These are phyloP conservation scores for Tolypeutes matacus DNA, from an alignment of 2,797 vertebrate species.

Conservation along the genomic window DNA sequence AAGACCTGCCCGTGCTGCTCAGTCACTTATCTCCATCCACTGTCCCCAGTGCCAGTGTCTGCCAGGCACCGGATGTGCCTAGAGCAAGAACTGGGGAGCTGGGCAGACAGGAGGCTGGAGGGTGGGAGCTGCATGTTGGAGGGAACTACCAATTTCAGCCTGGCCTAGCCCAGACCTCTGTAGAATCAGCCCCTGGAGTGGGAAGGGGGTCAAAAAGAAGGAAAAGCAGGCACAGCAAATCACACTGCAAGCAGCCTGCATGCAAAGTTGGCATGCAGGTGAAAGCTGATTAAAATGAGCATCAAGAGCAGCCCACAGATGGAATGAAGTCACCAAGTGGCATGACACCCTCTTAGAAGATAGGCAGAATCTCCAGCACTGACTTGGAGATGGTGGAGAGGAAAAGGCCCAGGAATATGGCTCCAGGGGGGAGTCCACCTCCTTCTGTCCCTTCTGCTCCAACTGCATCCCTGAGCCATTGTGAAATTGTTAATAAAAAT, in stretches of 20 bases:
- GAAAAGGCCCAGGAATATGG: neutral
- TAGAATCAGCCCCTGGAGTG: neutral
- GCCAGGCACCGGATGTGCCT: neutral
- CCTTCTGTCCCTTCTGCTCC: neutral
- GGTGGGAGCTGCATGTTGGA: rapidly evolving
- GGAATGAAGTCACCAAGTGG: neutral
- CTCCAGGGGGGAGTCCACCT: neutral
- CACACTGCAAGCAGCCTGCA: neutral
- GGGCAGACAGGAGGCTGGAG: neutral
- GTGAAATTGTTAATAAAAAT: neutral
- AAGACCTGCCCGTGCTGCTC: neutral
- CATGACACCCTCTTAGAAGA: neutral
- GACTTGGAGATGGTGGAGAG: neutral
- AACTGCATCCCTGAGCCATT: neutral
- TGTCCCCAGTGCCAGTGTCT: neutral
- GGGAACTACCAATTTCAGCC: neutral
- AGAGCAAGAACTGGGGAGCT: neutral
- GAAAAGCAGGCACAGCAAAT: neutral
- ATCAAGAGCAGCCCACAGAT: neutral
- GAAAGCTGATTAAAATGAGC: neutral
- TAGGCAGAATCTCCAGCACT: neutral
- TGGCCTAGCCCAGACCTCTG: neutral
- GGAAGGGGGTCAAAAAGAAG: neutral
- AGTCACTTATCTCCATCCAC: neutral
- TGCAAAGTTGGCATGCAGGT: neutral